A percentile compares a stretch with the other conserved stretches of the same genome.
Conservation (phyloP, 2,888 invertebrate species). For the Phalangium opilio region DNA sequence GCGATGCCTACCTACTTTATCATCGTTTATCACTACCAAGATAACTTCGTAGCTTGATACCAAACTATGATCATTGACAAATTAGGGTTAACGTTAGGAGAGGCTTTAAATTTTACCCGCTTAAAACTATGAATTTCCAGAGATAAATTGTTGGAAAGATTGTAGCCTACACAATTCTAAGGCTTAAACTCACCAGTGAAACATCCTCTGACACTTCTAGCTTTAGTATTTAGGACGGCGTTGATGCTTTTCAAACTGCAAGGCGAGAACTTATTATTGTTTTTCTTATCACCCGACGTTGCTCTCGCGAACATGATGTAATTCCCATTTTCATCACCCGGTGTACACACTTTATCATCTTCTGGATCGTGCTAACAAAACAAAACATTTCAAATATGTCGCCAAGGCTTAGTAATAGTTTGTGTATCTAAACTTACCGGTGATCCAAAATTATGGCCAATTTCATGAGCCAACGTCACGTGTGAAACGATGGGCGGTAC, state of each 20-base stretch:
- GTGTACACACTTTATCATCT: conserved; percentile 54
- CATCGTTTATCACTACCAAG: no score
- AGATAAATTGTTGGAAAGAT: no score
- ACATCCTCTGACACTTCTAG: conserved; percentile 74
- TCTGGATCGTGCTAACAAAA: conserved; percentile 73
- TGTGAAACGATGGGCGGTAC: conserved; percentile 97
- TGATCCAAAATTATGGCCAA: conserved; percentile 97
- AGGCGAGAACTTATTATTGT: conserved; percentile 92
- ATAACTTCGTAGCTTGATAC: no score
- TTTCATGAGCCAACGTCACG: conserved; percentile 95
- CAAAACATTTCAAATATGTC: background rate
- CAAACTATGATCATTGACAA: no score
- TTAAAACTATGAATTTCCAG: no score
- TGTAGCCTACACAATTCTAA: no score
- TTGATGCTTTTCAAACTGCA: conserved; percentile 85
- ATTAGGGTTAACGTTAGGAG: no score
- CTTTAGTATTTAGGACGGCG: conserved; percentile 80
- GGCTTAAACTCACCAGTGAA: conserved; percentile 52
- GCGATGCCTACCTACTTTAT: no score
- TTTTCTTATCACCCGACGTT: conserved; percentile 91
- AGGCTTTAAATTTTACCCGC: no score
- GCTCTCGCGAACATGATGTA: conserved; percentile 99
- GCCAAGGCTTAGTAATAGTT: no score
- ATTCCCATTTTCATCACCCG: conserved; percentile 91
- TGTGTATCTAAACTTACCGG: conserved; percentile 48